A percentile compares a stretch with the other conserved stretches of the same genome.
These are phyloP conservation scores for Aeoliscus strigatus DNA, from an alignment of 2,797 vertebrate genomes.

Conservation along the genomic window DNA sequence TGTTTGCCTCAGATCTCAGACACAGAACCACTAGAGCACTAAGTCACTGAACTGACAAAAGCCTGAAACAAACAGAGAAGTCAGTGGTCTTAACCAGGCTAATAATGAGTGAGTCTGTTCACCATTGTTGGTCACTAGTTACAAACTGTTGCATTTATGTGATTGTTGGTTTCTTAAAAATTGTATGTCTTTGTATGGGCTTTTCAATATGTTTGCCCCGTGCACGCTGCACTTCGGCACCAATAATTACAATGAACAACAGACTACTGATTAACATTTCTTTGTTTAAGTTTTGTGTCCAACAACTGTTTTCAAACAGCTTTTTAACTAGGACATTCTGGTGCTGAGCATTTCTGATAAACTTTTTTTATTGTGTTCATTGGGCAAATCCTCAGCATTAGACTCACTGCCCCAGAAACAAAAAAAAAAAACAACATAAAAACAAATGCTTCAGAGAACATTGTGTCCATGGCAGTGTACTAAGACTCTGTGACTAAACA, in stretches of 20 bases:
- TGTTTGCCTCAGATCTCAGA: no score
- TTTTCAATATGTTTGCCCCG: no score
- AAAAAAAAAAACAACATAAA: constrained; percentile 6
- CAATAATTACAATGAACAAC: background rate
- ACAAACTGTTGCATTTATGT: no score
- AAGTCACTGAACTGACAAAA: no score
- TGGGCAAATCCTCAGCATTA: constrained; percentile 23
- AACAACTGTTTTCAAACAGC: constrained; percentile 22
- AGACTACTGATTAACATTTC: background rate
- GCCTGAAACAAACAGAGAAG: no score
- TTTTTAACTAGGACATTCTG: constrained; percentile 27
- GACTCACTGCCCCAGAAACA: constrained; percentile 1
- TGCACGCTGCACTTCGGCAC: no score
- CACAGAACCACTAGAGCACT: no score
- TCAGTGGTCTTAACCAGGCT: no score
- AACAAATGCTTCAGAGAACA: background rate
- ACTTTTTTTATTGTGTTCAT: constrained; percentile 27
- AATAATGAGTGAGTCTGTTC: no score
- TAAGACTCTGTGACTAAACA: background rate
- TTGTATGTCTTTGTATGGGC: no score
- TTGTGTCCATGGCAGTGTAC: background rate
- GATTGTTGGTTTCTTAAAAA: no score
- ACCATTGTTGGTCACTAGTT: no score
- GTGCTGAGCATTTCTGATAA: constrained; percentile 24
- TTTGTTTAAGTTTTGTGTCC: constrained; percentile 2